phyloP scores from a whole-genome alignment of 2,888 invertebrate species.

The Coleophora flavipennella region DNA sequence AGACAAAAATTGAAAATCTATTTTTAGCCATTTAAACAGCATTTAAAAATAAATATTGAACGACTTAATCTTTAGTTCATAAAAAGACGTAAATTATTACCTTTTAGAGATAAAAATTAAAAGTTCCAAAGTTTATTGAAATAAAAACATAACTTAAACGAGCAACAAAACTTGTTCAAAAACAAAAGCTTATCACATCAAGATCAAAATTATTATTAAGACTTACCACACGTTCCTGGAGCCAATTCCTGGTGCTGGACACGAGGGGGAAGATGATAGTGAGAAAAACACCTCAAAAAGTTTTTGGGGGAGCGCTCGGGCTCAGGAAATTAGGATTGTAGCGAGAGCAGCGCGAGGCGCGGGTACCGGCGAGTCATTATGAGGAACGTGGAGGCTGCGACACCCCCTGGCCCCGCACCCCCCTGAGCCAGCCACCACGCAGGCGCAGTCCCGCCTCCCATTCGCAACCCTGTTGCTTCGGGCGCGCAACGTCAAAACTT shows the following conservation, averaged over 20 bases:
- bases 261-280: slow-evolving; percentile 57
- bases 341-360: slow-evolving; percentile 62
- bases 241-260: slow-evolving; percentile 25
- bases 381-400: slow-evolving; percentile 60
- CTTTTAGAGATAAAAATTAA: too few relatives aligned
- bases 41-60: background rate
- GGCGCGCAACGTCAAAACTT: slow-evolving; percentile 55
- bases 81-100: too few relatives aligned
- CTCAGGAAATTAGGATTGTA: slow-evolving; percentile 29
- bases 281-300: slow-evolving; percentile 46
- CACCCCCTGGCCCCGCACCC: slow-evolving; percentile 35
- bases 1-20: too few relatives aligned
- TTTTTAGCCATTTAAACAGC: too few relatives aligned
- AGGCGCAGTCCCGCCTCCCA: slow-evolving; percentile 45
- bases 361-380: slow-evolving; percentile 69
- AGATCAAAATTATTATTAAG: slow-evolving; percentile 9
- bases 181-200: slow-evolving; percentile 19
- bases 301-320: slow-evolving; percentile 55
- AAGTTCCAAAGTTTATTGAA: too few relatives aligned
- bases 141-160: slow-evolving; percentile 1
- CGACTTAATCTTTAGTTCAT: too few relatives aligned
- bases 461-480: slow-evolving; percentile 68
- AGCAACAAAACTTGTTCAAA: slow-evolving; percentile 6
- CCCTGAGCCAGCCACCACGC: slow-evolving; percentile 32
- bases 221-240: slow-evolving; percentile 35